A percentile compares a stretch with the other conserved stretches of the same genome.
These are phyloP conservation scores for Phrynocephalus guinanensis DNA, from an alignment of 2,797 vertebrate genomes.

Conservation along the genomic window DNA sequence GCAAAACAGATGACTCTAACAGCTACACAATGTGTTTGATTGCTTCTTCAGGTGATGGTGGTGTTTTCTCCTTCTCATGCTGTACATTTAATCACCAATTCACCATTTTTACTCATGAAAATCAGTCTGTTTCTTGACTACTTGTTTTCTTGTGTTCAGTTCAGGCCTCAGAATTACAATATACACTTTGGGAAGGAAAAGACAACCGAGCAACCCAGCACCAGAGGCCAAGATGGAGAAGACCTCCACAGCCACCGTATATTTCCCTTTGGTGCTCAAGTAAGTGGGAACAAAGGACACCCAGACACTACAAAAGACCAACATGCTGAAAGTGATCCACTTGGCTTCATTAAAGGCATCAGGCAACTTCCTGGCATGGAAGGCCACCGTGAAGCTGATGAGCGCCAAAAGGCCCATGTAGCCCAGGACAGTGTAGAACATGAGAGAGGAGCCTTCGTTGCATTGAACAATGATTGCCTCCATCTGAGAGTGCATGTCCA, in stretches of 20 bases:
- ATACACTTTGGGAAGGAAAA: background rate
- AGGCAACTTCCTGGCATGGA: slow-evolving; percentile 6
- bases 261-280: background rate
- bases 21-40: no score
- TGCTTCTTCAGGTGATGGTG: no score
- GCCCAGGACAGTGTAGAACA: background rate
- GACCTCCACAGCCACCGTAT: background rate
- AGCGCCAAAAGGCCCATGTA: background rate
- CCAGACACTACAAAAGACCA: slow-evolving; percentile 1
- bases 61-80: no score
- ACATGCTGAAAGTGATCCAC: background rate
- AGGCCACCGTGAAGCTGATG: background rate
- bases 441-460: background rate
- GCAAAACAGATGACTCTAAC: no score
- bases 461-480: background rate
- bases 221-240: background rate
- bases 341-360: slow-evolving; percentile 4
- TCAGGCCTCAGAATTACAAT: background rate
- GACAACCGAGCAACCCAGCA: background rate
- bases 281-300: background rate
- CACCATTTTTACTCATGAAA: no score
- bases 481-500: background rate
- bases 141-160: background rate
- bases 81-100: no score
- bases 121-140: no score